Evolutionary conservation across 2,888 invertebrate genomes (phyloP).

Genomic region (Callyntrura guangdongensis): DNA sequence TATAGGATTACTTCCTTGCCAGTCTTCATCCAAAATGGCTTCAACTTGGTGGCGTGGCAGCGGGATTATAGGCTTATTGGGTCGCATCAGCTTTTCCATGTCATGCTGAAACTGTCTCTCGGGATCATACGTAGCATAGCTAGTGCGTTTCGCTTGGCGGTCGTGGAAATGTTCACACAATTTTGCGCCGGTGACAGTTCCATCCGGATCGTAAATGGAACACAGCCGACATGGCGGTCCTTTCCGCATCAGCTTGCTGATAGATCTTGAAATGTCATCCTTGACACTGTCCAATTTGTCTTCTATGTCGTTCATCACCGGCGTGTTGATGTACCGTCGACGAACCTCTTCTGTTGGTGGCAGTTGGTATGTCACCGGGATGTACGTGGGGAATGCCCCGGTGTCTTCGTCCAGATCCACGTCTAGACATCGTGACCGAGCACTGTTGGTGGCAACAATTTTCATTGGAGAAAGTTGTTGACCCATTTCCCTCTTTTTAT

Average conservation of each 20-base stretch:
- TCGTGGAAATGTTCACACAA: conserved; percentile 74
- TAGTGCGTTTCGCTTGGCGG: conserved; percentile 53
- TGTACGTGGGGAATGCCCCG: conserved; percentile 77
- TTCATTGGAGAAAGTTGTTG: neutral
- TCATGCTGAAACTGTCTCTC: conserved; percentile 64
- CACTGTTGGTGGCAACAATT: conserved; percentile 69
- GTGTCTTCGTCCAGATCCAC: conserved; percentile 79
- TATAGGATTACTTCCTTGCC: conserved; percentile 76
- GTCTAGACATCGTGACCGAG: conserved; percentile 75
- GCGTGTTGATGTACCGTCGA: conserved; percentile 75
- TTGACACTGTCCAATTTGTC: conserved; percentile 79
- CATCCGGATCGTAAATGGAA: conserved; percentile 72
- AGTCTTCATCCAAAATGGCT: conserved; percentile 75
- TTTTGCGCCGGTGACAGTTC: conserved; percentile 66
- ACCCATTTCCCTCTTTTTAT: conserved; percentile 55
- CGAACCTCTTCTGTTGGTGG: conserved; percentile 78
- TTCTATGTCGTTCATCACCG: conserved; percentile 77
- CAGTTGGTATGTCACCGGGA: conserved; percentile 80
- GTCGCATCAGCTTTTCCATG: conserved; percentile 77
- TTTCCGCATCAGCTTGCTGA: conserved; percentile 65
- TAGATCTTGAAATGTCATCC: conserved; percentile 79
- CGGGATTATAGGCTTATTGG: conserved; percentile 62
- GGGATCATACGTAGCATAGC: conserved; percentile 74
- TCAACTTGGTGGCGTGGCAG: conserved; percentile 55
- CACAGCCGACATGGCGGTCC: conserved; percentile 73